Evolutionary conservation across 2,888 invertebrate genomes (phyloP), one percentile per base, ranked within the genome.

Genomic region (Periphyllus acericola): DNA sequence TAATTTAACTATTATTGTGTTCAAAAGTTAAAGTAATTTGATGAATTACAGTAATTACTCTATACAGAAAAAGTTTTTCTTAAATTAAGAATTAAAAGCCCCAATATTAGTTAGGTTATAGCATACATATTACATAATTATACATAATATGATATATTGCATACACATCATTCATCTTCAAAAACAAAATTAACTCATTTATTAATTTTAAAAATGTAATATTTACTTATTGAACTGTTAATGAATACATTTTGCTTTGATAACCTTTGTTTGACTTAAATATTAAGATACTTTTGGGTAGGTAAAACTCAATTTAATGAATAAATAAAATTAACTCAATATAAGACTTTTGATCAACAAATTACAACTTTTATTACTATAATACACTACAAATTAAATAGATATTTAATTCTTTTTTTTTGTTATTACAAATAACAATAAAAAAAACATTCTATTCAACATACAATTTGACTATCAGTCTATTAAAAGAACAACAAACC

Each of bases 401-500:
- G n/a, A 9, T 60, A 40, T 32, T 29, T 80, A 3, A 19, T 36
- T 55, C 32, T 40, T 72, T 8, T 21, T 36, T 55, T 81, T 81
- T 46, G 11, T 81, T 66, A 74, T 78, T 17, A 25, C 14, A 46
- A n/a, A 78, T 14, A 78, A 85, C 66, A 83, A 74, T 25, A 74
- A 74, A 29, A 75, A 75, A 78, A 66, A 76, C 68, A 68, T 78
- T 76, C 76, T 78, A 83, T 75, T 52, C 8, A 74, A 60, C 66
- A 60, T 29, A 66, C 25, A 81, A 66, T 46, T 80, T 60, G 74
- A 78, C 76, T 78, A 76, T 66, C 76, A 52, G 76, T 81, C 60
- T 87, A 81, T 81, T 87, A 81, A 87, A 74, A 87, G 29, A 81
- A 87, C 17, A 86, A 32, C 29, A 87, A 66, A 75, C 87, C 87